Conservation (phyloP, 2,113 vertebrate genomes). For the Corydoras sp. region DNA sequence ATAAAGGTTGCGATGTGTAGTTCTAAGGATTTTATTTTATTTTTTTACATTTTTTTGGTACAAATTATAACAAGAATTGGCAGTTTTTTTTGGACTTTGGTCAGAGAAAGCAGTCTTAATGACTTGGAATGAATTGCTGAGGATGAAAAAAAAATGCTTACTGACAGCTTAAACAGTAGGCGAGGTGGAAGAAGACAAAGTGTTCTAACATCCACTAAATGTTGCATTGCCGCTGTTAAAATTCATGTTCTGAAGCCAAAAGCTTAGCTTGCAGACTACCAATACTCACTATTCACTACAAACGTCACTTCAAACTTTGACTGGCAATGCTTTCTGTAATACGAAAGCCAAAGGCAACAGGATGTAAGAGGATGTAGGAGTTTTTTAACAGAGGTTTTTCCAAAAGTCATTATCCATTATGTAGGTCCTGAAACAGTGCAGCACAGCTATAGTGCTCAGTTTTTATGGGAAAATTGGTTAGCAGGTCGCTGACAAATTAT, state of each 20-base stretch:
- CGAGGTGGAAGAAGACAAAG: neutral
- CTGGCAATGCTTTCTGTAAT: neutral
- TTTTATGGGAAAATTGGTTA: neutral
- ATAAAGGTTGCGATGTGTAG: no score
- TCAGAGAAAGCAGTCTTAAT: neutral
- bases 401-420: neutral
- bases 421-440: neutral
- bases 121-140: neutral
- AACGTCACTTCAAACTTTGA: no score
- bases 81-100: neutral
- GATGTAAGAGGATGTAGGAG: neutral
- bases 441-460: neutral
- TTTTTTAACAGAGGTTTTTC: neutral
- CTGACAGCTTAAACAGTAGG: conserved; percentile 3
- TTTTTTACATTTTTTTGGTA: neutral
- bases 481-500: neutral
- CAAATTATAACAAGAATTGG: neutral
- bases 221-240: neutral
- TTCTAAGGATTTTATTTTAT: no score
- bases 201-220: neutral
- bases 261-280: neutral
- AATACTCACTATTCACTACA: neutral
- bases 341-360: conserved; percentile 6
- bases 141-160: neutral
- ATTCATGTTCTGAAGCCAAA: neutral